phyloP scores from a whole-genome alignment of 2,113 vertebrate species.

The Beaufortia kweichowensis region DNA sequence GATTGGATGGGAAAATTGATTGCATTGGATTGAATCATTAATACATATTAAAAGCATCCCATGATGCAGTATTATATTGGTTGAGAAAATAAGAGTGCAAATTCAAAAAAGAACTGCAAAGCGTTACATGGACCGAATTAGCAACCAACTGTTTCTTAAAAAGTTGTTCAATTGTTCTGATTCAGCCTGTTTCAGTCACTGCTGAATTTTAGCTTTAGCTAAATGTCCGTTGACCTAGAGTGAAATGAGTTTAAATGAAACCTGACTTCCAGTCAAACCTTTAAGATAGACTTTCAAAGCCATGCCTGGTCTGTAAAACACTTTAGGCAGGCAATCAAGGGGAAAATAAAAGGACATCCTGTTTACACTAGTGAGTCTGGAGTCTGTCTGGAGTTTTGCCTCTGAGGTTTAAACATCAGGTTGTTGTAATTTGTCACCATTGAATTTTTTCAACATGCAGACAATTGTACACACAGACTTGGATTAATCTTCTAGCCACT shows the following conservation, averaged over 20 bases:
- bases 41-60: too few species aligned
- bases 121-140: too few species aligned
- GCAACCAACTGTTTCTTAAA: too few species aligned
- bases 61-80: too few species aligned
- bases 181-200: too few species aligned
- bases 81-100: too few species aligned
- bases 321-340: slow-evolving; percentile 56
- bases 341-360: slow-evolving; percentile 64
- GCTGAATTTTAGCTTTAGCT: not conserved
- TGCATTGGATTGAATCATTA: too few species aligned
- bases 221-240: too few species aligned
- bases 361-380: slow-evolving; percentile 54
- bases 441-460: slow-evolving; percentile 45
- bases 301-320: slow-evolving; percentile 51
- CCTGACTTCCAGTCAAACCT: slow-evolving; percentile 34
- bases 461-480: slow-evolving; percentile 28
- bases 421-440: slow-evolving; percentile 50
- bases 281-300: slow-evolving; percentile 49
- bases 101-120: too few species aligned
- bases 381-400: slow-evolving; percentile 49
- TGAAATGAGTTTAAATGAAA: slow-evolving; percentile 29
- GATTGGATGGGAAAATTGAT: too few species aligned
- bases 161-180: too few species aligned
- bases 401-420: slow-evolving; percentile 50
- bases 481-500: not conserved